Percentiles rank a stretch among this genome's conserved stretches.
Evolutionary conservation across 2,888 invertebrate species (phyloP).

Genomic region (Anorthoa munda): DNA sequence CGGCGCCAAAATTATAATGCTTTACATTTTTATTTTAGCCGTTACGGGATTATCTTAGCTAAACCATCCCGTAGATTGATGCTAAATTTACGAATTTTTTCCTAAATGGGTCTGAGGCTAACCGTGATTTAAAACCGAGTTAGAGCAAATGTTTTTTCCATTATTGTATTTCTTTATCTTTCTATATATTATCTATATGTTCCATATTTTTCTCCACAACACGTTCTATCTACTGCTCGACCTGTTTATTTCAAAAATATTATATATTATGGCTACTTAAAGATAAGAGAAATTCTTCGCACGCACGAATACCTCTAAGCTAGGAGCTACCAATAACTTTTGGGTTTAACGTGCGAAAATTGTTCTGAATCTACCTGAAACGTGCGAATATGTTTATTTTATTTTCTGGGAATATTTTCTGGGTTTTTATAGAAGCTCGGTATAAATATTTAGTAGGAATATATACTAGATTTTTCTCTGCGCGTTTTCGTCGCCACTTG

Average conservation of each 20-base stretch:
- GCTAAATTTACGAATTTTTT: no score
- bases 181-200: not conserved
- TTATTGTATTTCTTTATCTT: not conserved
- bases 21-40: no score
- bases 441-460: no score
- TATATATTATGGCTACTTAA: slow-evolving; percentile 32
- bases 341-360: slow-evolving; percentile 28
- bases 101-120: no score
- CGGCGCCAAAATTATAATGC: no score
- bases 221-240: slow-evolving; percentile 11
- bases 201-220: slow-evolving; percentile 5
- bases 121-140: no score
- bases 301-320: slow-evolving; percentile 40
- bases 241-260: slow-evolving; percentile 15
- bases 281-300: slow-evolving; percentile 41
- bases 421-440: not conserved
- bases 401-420: slow-evolving; percentile 3
- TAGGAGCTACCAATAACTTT: slow-evolving; percentile 46
- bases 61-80: no score
- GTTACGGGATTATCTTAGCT: no score
- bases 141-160: not conserved
- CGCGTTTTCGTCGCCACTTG: no score
- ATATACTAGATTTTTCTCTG: no score
- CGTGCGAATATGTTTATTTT: slow-evolving; percentile 37
- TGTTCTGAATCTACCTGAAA: slow-evolving; percentile 29